Conservation (phyloP, 2,888 invertebrate species). For the Athalia cordata region DNA sequence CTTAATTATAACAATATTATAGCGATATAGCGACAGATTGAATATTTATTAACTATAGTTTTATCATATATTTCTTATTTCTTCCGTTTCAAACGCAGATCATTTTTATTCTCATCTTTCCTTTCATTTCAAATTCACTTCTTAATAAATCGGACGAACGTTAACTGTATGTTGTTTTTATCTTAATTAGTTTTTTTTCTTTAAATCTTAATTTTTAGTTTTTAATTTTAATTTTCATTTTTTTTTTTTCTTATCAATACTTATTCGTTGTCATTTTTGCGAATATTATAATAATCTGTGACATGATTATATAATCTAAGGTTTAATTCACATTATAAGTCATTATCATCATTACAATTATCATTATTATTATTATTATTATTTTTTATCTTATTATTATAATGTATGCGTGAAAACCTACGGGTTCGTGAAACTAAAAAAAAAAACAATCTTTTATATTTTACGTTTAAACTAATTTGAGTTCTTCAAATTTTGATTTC, state of each 20-base stretch:
- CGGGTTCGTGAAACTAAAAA: background rate
- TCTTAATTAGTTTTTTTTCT: no score
- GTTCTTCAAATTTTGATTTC: no score
- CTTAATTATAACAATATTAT: background rate
- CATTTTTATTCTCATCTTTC: no score
- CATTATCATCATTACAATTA: background rate
- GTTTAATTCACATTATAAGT: no score
- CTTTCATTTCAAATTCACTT: no score
- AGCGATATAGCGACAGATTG: background rate
- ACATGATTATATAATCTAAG: no score
- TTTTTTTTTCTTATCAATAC: background rate
- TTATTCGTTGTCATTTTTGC: background rate
- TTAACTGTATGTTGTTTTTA: no score
- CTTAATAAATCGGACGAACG: no score
- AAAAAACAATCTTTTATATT: background rate
- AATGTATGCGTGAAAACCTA: background rate
- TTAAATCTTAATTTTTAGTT: background rate
- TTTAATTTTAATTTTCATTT: background rate
- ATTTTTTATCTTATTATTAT: background rate
- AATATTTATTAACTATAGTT: background rate
- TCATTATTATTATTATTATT: conserved; percentile 2
- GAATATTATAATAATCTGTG: no score
- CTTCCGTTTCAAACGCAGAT: no score
- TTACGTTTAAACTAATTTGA: no score
- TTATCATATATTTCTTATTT: background rate